Percentiles rank a stretch among this genome's conserved stretches.
Evolutionary conservation across 2,888 invertebrate species (phyloP).

Genomic region (Sphinx pinastri): DNA sequence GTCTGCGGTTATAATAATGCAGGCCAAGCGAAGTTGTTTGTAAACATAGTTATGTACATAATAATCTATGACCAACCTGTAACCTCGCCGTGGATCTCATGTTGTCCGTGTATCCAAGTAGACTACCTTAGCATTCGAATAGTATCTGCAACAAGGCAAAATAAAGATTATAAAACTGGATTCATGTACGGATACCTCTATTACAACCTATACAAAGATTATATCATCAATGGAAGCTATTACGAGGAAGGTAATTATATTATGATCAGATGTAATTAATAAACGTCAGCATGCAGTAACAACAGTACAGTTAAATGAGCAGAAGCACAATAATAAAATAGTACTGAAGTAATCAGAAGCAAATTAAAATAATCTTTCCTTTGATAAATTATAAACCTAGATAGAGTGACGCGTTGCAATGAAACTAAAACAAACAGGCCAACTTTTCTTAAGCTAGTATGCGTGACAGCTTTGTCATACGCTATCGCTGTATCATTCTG

Average conservation of each 20-base stretch:
- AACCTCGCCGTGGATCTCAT: constrained; percentile 66
- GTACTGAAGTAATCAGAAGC: no score
- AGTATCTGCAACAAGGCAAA: constrained; percentile 61
- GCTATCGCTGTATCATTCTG: no score
- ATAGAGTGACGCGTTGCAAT: no score
- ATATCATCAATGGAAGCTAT: not conserved
- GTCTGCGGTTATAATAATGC: not conserved
- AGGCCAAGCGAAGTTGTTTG: not conserved
- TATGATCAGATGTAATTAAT: not conserved
- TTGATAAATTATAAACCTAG: no score
- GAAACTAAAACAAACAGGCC: no score
- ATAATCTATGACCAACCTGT: constrained; percentile 59
- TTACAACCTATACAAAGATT: not conserved
- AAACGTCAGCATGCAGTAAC: not conserved
- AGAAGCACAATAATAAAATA: no score
- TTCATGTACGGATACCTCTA: not conserved
- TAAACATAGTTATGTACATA: not conserved
- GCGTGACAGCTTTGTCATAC: no score
- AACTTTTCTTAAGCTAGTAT: no score
- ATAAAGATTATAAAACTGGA: not conserved
- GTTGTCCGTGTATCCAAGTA: constrained; percentile 47
- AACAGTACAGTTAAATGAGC: not conserved
- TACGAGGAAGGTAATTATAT: not conserved
- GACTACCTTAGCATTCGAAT: constrained; percentile 58
- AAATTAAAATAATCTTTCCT: no score